Conservation (phyloP, 2,113 vertebrate genomes). For the Strix aluco region DNA sequence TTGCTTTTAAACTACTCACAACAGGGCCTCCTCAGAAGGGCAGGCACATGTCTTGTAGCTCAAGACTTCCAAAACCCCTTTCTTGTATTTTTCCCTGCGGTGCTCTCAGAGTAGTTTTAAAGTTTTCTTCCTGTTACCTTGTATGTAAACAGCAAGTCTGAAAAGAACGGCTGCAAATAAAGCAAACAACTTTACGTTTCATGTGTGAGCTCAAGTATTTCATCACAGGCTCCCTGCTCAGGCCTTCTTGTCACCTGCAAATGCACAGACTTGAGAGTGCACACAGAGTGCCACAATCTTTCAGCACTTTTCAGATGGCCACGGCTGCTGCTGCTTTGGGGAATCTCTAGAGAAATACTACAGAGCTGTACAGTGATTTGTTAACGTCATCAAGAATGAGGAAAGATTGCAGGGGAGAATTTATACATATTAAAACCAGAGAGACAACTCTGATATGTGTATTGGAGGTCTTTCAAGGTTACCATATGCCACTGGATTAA, state of each 20-base stretch:
- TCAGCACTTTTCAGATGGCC: neutral
- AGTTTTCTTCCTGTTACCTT: neutral
- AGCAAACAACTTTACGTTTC: neutral
- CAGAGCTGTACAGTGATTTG: neutral
- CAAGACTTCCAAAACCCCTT: neutral
- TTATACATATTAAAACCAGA: neutral
- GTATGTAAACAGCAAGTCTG: neutral
- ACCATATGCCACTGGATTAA: conserved; percentile 19
- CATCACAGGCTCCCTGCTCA: neutral
- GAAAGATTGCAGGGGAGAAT: neutral
- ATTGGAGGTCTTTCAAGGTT: conserved; percentile 46
- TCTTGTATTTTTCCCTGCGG: neutral
- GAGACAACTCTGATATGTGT: neutral
- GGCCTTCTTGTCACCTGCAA: neutral
- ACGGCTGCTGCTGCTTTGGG: neutral
- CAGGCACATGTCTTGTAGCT: neutral
- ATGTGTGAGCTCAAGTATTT: neutral
- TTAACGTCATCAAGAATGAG: neutral
- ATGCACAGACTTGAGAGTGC: neutral
- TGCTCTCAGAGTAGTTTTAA: neutral
- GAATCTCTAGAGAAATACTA: neutral
- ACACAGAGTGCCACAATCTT: neutral
- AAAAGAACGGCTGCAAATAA: neutral
- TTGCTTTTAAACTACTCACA: neutral
- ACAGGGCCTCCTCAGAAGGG: neutral